Evolutionary conservation across 2,113 vertebrate species (phyloP).

Genomic region (Bolborhynchus lineola): DNA sequence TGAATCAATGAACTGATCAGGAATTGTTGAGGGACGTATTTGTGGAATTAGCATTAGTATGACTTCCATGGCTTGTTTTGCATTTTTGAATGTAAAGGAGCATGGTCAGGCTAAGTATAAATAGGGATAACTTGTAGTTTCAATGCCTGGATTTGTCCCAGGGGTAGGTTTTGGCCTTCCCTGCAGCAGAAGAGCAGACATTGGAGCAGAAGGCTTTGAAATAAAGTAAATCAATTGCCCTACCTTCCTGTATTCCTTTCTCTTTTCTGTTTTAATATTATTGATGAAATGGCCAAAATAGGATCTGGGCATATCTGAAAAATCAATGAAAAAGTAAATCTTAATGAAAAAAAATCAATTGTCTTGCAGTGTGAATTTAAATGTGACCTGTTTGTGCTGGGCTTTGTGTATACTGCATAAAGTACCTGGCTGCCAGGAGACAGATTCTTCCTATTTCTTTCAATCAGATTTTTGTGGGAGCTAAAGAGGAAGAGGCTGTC

Average conservation of each 20-base stretch:
- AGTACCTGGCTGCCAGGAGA: neutral
- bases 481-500: neutral
- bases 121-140: neutral
- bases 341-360: neutral
- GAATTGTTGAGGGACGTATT: neutral
- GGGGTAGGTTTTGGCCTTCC: neutral
- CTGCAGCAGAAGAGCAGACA: neutral
- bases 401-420: neutral
- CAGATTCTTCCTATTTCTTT: neutral
- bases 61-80: neutral
- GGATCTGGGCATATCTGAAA: neutral
- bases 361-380: neutral
- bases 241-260: constrained; percentile 9
- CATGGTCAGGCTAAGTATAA: neutral
- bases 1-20: constrained; percentile 51
- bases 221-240: neutral
- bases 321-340: constrained; percentile 23
- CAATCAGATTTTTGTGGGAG: neutral
- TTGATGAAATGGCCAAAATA: neutral
- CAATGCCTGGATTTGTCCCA: neutral
- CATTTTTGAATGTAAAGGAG: neutral
- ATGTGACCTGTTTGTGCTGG: neutral
- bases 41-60: neutral
- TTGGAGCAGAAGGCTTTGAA: neutral
- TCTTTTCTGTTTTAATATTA: neutral